A percentile compares a stretch with the other conserved stretches of the same genome.
These are phyloP conservation scores for Aphodius sticticus DNA, from an alignment of 2,888 invertebrate genomes.

Conservation along the genomic window DNA sequence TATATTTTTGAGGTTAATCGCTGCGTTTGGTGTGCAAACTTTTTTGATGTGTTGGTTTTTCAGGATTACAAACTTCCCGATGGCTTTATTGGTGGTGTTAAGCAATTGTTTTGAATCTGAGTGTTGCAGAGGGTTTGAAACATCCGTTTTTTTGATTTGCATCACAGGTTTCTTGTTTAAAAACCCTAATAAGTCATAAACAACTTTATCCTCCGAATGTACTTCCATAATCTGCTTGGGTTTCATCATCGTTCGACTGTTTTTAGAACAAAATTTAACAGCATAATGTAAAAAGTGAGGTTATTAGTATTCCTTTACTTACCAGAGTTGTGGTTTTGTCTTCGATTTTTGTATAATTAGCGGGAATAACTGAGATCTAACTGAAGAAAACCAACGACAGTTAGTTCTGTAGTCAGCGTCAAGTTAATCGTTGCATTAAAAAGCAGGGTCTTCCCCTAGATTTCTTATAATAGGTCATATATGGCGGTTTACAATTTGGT, in stretches of 20 bases:
- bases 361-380: background rate
- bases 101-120: background rate
- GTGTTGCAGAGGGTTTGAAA: background rate
- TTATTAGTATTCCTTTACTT: background rate
- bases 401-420: background rate
- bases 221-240: background rate
- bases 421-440: background rate
- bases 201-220: background rate
- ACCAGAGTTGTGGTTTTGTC: background rate
- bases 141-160: background rate
- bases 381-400: background rate
- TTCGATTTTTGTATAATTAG: background rate
- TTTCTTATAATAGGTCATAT: background rate
- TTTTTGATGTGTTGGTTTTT: background rate
- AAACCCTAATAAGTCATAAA: background rate
- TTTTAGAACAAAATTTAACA: background rate
- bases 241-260: background rate
- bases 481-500: background rate
- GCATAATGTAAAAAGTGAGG: background rate
- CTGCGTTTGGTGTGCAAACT: background rate
- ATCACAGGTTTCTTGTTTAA: background rate
- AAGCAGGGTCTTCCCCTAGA: slow-evolving; percentile 25
- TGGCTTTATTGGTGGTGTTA: background rate
- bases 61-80: background rate
- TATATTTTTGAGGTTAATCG: background rate